A percentile compares a stretch with the other conserved stretches of the same genome.
Evolutionary conservation across 2,113 vertebrate species (phyloP).

Genomic region (Ascaphus truei): DNA sequence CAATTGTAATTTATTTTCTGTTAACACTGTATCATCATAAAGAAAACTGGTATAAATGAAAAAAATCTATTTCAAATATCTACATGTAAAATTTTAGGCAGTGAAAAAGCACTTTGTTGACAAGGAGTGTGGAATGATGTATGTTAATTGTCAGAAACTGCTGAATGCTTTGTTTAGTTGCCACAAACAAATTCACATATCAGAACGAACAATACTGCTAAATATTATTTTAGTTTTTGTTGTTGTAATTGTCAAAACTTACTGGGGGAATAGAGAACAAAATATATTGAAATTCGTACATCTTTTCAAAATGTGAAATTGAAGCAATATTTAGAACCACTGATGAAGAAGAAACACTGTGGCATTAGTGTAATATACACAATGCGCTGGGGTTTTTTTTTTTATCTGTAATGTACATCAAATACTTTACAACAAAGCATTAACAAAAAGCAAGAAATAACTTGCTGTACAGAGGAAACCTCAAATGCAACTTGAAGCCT

Average conservation of each 20-base stretch:
- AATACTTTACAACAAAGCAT: constrained; percentile 98
- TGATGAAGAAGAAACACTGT: constrained; percentile 78
- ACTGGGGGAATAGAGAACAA: constrained; percentile 67
- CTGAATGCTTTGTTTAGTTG: constrained; percentile 76
- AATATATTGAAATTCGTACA: constrained; percentile 70
- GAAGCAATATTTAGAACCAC: constrained; percentile 82
- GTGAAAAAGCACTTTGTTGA: constrained; percentile 96
- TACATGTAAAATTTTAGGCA: constrained; percentile 95
- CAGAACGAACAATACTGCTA: constrained; percentile 86
- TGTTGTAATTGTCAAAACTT: constrained; percentile 61
- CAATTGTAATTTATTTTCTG: constrained; percentile 82
- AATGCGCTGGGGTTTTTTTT: constrained; percentile 67
- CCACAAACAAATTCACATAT: constrained; percentile 85
- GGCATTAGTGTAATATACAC: constrained; percentile 94
- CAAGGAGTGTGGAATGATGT: constrained; percentile 77
- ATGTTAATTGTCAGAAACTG: constrained; percentile 76
- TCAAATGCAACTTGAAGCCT: constrained; percentile 79
- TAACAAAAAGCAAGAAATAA: constrained; percentile 90
- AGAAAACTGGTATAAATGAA: constrained; percentile 81
- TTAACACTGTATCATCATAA: constrained; percentile 82
- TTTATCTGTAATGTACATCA: constrained; percentile 91
- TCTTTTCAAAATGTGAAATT: constrained; percentile 68
- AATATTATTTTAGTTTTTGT: constrained; percentile 64
- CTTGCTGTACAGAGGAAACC: constrained; percentile 80
- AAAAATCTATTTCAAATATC: constrained; percentile 86